Evolutionary conservation across 2,888 invertebrate genomes (phyloP).

Genomic region (Bembecia ichneumoniformis): DNA sequence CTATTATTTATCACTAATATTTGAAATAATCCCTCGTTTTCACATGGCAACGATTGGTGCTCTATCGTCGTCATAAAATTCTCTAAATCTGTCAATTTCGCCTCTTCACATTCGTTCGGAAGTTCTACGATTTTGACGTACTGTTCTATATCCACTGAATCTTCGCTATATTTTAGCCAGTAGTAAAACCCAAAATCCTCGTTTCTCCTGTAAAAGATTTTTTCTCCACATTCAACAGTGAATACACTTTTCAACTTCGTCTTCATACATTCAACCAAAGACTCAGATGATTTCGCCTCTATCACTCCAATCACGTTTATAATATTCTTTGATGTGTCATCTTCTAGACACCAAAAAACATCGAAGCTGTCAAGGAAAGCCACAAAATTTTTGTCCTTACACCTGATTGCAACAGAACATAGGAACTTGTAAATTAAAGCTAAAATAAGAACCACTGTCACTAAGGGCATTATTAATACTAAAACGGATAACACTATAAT

Average conservation of each 20-base stretch:
- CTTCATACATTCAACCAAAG: constrained; percentile 26
- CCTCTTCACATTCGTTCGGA: constrained; percentile 20
- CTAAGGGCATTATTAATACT: constrained; percentile 22
- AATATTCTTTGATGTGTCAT: constrained; percentile 47
- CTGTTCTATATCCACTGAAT: constrained; percentile 39
- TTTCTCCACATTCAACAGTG: constrained; percentile 24
- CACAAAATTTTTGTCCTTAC: constrained; percentile 41
- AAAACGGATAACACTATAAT: constrained; percentile 17
- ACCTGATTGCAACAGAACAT: constrained; percentile 31
- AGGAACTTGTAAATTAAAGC: constrained; percentile 30
- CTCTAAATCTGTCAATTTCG: constrained; percentile 37
- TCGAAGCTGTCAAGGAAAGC: constrained; percentile 66
- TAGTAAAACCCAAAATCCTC: constrained; percentile 65
- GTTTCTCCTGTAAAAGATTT: constrained; percentile 53
- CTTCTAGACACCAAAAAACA: constrained; percentile 67
- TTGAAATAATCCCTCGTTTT: constrained; percentile 63
- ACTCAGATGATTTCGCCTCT: constrained; percentile 34
- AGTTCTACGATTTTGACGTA: constrained; percentile 53
- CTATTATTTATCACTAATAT: constrained; percentile 48
- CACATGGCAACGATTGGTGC: constrained; percentile 49
- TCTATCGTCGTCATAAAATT: constrained; percentile 42
- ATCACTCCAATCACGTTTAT: constrained; percentile 63
- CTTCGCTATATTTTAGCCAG: constrained; percentile 43
- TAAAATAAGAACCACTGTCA: constrained; percentile 18
- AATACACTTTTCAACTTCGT: constrained; percentile 24